Evolutionary conservation across 2,113 vertebrate species (phyloP), one percentile per base, ranked within the genome.

Genomic region (Siphamia tubifer): DNA sequence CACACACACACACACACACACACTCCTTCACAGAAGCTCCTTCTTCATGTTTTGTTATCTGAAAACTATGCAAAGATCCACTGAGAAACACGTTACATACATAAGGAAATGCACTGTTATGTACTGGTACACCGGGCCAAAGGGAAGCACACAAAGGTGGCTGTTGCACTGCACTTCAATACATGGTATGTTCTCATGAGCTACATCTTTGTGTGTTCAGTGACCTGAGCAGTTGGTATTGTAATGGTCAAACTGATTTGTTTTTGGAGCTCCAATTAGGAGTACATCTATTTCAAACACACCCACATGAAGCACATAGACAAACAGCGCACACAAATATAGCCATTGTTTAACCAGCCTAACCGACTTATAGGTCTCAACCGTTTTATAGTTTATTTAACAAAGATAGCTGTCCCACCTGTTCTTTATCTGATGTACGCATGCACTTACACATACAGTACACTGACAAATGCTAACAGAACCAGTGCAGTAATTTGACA

Each of bases 311-410:
- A 13, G 27, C 17, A 44, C 32, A 5, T 10, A 48, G 56, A 16
- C 31, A 1, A 27, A 62, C 10, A 17, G 45, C 49, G 34, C 55
- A 23, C 53, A 65, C 56, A 76, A 51, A 68, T 65, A 73, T 73
- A 85, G 15, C 49, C 39, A 58, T 87, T 90, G 85, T 89, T 90
- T 87, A 86, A 89, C 81, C 61, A 74, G 71, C 40, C 47, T 30
- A 79, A 68, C 84, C 32, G 70, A 71, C 77, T 38, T 72, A 45
- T 17, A 43, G 62, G 79, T 74, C 61, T 72, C 57, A 82, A 85
- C 77, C 24, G 81, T 75, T 72, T 32, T 77, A 19, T 56, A 15
- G 45, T 90, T 91, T 90, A 79, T 84, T 80, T 66, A 27, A 38
- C 55, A 48, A 43, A 74, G 61, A 70, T 73, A 75, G 76, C 71